Evolutionary conservation across 2,797 vertebrate species (phyloP).

Genomic region (Euthynnus affinis): DNA sequence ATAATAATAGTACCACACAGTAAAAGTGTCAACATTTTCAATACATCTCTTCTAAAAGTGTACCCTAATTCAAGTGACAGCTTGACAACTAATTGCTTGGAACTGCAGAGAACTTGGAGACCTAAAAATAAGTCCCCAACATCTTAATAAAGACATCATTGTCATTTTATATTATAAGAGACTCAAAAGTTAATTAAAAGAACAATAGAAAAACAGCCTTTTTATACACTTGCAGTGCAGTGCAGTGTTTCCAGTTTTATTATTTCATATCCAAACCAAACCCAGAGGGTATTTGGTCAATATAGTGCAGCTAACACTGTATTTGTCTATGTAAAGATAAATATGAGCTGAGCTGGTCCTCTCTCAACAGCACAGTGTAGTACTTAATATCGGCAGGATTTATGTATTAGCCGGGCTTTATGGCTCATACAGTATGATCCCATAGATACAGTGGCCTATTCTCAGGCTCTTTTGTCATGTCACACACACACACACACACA

Average conservation of each 20-base stretch:
- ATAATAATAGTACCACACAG: not conserved
- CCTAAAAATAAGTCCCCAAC: not conserved
- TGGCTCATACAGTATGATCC: slow-evolving; percentile 35
- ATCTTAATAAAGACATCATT: not conserved
- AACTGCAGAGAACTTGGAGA: not conserved
- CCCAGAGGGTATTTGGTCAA: not conserved
- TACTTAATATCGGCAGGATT: slow-evolving; percentile 44
- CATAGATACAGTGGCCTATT: slow-evolving; percentile 46
- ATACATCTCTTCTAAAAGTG: not conserved
- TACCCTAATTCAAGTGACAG: not conserved
- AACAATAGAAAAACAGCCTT: not conserved
- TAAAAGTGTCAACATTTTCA: not conserved
- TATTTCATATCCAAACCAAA: not conserved
- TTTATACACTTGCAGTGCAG: not conserved
- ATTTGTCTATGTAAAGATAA: slow-evolving; percentile 16
- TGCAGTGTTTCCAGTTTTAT: not conserved
- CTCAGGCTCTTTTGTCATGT: slow-evolving; percentile 30
- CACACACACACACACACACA: slow-evolving; percentile 24
- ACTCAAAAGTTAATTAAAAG: not conserved
- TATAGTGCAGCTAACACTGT: not conserved
- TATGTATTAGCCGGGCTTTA: slow-evolving; percentile 43
- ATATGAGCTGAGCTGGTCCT: slow-evolving; percentile 9
- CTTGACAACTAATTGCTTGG: not conserved
- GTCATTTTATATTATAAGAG: not conserved
- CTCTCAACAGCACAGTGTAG: not conserved